A percentile compares a stretch with the other conserved stretches of the same genome.
phyloP scores from a whole-genome alignment of 1,140 invertebrate species.

The Onthophagus taurus region DNA sequence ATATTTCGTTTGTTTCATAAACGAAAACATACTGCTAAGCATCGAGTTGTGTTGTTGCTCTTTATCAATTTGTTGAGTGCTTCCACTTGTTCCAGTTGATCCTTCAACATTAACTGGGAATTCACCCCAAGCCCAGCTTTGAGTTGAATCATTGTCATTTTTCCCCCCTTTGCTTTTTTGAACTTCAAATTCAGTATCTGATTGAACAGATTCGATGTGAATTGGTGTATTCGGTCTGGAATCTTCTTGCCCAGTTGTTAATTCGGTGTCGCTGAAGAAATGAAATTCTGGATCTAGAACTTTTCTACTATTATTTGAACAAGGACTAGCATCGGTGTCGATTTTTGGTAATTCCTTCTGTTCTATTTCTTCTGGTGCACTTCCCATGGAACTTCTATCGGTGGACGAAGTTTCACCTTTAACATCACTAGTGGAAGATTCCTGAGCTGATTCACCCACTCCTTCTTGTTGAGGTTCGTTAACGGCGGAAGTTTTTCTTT shows the following conservation, averaged over 20 bases:
- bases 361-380: constrained; percentile 32
- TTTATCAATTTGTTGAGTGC: constrained; percentile 36
- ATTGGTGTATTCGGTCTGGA: constrained; percentile 31
- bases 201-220: constrained; percentile 62
- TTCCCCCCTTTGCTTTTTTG: constrained; percentile 52
- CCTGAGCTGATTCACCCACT: constrained; percentile 5
- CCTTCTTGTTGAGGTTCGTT: constrained; percentile 16
- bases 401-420: constrained; percentile 28
- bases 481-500: constrained; percentile 52
- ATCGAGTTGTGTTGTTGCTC: constrained; percentile 64
- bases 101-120: constrained; percentile 56
- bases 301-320: constrained; percentile 17
- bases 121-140: constrained; percentile 96
- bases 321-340: constrained; percentile 13
- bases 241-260: constrained; percentile 57
- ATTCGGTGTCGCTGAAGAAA: constrained; percentile 88
- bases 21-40: constrained; percentile 83
- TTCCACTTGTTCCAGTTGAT: constrained; percentile 19
- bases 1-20: constrained; percentile 75
- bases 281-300: constrained; percentile 57
- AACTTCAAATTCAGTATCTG: constrained; percentile 89
- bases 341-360: constrained; percentile 22
- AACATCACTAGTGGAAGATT: constrained; percentile 12
- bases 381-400: constrained; percentile 33
- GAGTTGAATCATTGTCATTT: constrained; percentile 41